Evolutionary conservation across 1,140 invertebrate genomes (phyloP), one percentile per base, ranked within the genome.

Genomic region (Ceratina australensis): DNA sequence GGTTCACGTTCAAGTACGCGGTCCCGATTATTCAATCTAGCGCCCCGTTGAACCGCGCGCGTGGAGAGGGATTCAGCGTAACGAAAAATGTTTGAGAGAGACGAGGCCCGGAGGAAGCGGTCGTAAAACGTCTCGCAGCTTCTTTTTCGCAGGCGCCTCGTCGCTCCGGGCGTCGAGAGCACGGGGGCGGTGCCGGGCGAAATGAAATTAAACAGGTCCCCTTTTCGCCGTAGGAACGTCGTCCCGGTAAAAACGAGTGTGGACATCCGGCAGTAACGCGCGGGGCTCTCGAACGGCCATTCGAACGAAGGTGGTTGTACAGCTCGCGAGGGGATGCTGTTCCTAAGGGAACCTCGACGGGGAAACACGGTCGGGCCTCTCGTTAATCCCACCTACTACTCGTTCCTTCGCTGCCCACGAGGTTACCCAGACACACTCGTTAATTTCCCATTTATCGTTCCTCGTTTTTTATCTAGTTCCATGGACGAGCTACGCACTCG

Each of bases 141-240:
- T 72, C 83, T 84, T 85, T 85, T 84, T 85, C 82, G 74, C 72
- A 42, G 83, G 50, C 72, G 72, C 61, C 76, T 85, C 82, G 82
- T 84, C 75, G 83, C 83, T 84, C 54, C 76, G 75, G 72, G 80
- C 79, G 80, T 76, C 72, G 74, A 76, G 83, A 73, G 63, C 56
- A 64, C 73, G 68, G 72, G 72, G 83, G 79, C 75, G 82, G 82
- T 79, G 72, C 82, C 79, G 50, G 33, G 65, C 61, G 56, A 83
- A 86, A 85, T 86, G 84, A 86, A 86, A 86, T 86, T 86, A 86
- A 86, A 86, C 83, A 78, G 83, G 26, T 80, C 69, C 78, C 66
- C 80, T 78, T 83, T 86, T 80, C 80, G 59, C 54, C 79, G 49
- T 49, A 47, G 72, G 68, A 75, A 26, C 75, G 72, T 85, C 79